phyloP scores from a whole-genome alignment of 2,888 invertebrate genomes.

The Scaptomyza cyrtandrae region DNA sequence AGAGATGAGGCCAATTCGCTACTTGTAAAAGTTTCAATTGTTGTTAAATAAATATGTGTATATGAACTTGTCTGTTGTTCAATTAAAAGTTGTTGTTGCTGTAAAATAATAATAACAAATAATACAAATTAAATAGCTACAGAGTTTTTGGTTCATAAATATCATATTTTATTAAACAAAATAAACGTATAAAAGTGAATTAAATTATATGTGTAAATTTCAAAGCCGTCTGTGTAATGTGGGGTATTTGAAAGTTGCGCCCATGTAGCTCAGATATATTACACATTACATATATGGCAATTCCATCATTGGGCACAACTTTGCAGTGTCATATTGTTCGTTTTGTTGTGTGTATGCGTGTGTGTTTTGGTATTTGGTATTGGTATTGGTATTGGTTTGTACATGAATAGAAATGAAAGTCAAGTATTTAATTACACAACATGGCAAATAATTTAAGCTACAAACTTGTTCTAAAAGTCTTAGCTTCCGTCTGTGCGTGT shows the following conservation, averaged over 20 bases:
- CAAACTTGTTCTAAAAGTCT: constrained; percentile 95
- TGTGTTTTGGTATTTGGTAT: constrained; percentile 13
- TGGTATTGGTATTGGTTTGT: constrained; percentile 63
- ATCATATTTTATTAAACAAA: constrained; percentile 44
- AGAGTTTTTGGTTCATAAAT: constrained; percentile 28
- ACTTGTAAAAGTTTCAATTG: constrained; percentile 31
- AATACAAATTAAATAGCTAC: constrained; percentile 16
- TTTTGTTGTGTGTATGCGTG: constrained; percentile 23
- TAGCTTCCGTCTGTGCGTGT: constrained; percentile 94
- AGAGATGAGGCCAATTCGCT: constrained; percentile 62
- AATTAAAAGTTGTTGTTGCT: constrained; percentile 4
- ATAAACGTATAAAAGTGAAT: constrained; percentile 22
- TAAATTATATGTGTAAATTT: constrained; percentile 47
- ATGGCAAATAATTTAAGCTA: constrained; percentile 85
- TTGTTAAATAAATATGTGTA: neutral
- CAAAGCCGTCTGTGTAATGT: constrained; percentile 58
- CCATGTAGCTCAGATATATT: constrained; percentile 16
- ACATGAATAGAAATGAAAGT: constrained; percentile 81
- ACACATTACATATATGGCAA: neutral
- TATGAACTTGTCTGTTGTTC: constrained; percentile 1
- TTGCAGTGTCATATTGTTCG: constrained; percentile 42
- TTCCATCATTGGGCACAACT: constrained; percentile 41
- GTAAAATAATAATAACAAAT: constrained; percentile 22
- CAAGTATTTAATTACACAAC: constrained; percentile 84
- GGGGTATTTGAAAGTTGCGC: constrained; percentile 46